Percentiles rank a stretch among this genome's conserved stretches.
Conservation (phyloP, 2,888 invertebrate genomes). For the Drosophila pseudotalamancana region DNA sequence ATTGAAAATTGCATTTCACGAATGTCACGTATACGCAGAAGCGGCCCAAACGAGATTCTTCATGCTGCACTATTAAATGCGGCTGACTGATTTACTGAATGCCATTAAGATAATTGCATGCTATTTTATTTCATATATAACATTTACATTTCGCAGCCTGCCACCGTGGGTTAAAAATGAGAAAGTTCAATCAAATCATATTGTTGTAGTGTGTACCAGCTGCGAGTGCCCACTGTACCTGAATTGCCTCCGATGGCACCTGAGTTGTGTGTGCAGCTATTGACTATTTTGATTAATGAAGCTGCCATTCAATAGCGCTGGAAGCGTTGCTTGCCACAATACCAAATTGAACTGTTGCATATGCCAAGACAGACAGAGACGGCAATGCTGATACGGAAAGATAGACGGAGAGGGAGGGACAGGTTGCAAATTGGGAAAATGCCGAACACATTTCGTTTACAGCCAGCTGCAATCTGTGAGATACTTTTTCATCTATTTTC, state of each 20-base stretch:
- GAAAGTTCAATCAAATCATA: background rate
- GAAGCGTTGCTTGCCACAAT: slow-evolving; percentile 40
- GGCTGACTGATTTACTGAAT: slow-evolving; percentile 30
- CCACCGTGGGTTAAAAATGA: background rate
- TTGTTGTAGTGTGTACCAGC: background rate
- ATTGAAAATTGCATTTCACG: slow-evolving; percentile 35
- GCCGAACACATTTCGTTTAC: slow-evolving; percentile 58
- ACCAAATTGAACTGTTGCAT: slow-evolving; percentile 74
- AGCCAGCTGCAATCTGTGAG: slow-evolving; percentile 50
- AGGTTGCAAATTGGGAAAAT: slow-evolving; percentile 63
- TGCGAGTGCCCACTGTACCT: background rate
- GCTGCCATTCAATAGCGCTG: slow-evolving; percentile 69
- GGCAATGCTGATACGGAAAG: background rate
- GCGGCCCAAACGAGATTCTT: slow-evolving; percentile 51
- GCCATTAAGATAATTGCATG: slow-evolving; percentile 68
- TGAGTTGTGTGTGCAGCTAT: slow-evolving; percentile 28
- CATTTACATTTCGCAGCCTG: background rate
- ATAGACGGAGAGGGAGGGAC: background rate
- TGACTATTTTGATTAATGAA: slow-evolving; percentile 71
- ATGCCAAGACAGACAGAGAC: slow-evolving; percentile 16
- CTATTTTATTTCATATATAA: slow-evolving; percentile 59
- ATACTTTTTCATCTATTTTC: slow-evolving; percentile 37
- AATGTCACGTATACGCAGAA: slow-evolving; percentile 41
- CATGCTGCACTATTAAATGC: slow-evolving; percentile 27
- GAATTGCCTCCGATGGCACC: slow-evolving; percentile 17